Evolutionary conservation across 2,113 vertebrate genomes (phyloP), one percentile per base, ranked within the genome.

Genomic region (Chlamydotis undulata): DNA sequence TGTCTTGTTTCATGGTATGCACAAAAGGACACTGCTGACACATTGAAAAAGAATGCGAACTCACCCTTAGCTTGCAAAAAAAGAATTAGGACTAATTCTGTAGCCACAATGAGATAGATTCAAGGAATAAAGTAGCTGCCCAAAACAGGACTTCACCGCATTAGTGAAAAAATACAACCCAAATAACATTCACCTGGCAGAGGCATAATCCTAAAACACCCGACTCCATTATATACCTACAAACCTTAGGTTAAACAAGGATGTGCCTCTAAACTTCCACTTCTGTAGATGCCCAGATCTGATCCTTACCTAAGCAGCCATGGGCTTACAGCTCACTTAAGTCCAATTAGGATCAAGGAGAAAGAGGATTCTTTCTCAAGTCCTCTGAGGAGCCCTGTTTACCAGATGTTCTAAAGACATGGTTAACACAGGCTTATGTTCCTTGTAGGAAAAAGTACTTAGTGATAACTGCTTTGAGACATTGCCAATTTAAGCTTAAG

Each of bases 291-390:
- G 76, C 52, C 73, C 87, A 87, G 61, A 79, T 26, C 69, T 89
- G 64, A 85, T 87, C 87, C 84, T 87, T 82, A 92, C 74, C 87
- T 68, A 94, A 89, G 77, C 74, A 94, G 91, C 33, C 65, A 89
- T 19, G 33, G 49, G 65, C 77, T 96, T 86, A 96, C n/a, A 92
- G 91, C 52, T 94, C 80, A 75, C 56, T 81, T 97, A 89, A 95
- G 87, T 65, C 77, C 91, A 94, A 73, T 89, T 85, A 95, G 74
- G 84, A 95, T 78, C 29, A 93, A 82, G 37, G 63, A 87, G 95
- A 96, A 95, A 94, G 74, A 93, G 65, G 70, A 91, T 94, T 93
- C 81, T 87, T 94, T 60, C 73, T 89, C 53, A 89, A 89, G 80
- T 64, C 81, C 87, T 87, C 57, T 41, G 61, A 95, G 61, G 17